Evolutionary conservation across 1,140 invertebrate species (phyloP).

Genomic region (Scaptomyza pallida): DNA sequence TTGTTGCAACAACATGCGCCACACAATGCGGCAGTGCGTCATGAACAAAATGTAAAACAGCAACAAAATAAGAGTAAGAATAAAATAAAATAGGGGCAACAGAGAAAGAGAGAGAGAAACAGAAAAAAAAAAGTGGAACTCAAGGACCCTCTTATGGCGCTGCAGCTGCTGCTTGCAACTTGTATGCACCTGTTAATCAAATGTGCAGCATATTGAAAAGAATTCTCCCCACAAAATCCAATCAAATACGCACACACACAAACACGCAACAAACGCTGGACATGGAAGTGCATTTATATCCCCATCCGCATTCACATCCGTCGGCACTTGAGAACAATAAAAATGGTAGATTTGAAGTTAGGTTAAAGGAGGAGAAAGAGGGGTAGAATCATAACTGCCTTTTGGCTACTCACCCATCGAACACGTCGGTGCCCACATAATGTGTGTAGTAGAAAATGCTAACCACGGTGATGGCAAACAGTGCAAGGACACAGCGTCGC

Average conservation of each 20-base stretch:
- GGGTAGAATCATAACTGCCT: not conserved
- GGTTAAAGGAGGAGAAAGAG: too few relatives aligned
- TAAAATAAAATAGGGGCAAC: not conserved
- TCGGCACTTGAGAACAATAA: conserved; percentile 59
- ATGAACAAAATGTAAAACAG: conserved; percentile 2
- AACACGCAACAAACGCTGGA: conserved; percentile 45
- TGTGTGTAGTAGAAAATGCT: conserved; percentile 91
- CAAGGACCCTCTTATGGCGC: not conserved
- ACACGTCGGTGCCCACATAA: conserved; percentile 88
- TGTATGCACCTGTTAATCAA: conserved; percentile 63
- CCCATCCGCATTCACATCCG: conserved; percentile 11
- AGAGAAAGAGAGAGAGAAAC: too few relatives aligned
- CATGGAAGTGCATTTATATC: conserved; percentile 4
- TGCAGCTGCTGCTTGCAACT: conserved; percentile 24
- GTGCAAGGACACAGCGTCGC: conserved; percentile 88
- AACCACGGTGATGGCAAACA: conserved; percentile 88
- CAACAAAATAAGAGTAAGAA: not conserved
- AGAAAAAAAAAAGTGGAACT: not conserved
- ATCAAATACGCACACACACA: conserved; percentile 60
- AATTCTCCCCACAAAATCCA: conserved; percentile 39
- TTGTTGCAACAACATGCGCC: conserved; percentile 9
- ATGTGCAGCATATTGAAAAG: conserved; percentile 67
- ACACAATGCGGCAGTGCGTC: conserved; percentile 21
- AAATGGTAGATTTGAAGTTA: conserved; percentile 29
- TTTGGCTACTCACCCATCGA: conserved; percentile 87